Conservation (phyloP, 35 echinoderm and acorn worm species). For the Lytechinus variegatus region DNA sequence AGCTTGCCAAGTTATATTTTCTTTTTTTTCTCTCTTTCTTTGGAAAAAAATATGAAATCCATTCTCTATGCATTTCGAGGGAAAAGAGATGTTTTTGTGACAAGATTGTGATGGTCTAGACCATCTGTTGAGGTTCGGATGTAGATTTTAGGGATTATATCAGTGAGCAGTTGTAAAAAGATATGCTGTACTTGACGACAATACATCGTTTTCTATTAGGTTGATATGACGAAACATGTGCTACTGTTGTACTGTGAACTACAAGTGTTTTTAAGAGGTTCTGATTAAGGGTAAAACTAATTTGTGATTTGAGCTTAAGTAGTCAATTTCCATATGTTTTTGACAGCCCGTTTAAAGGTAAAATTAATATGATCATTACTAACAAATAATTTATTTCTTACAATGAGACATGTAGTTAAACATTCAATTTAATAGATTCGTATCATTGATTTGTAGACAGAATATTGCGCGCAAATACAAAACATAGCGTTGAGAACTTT, state of each 20-base stretch:
- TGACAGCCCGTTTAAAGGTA: too few species aligned
- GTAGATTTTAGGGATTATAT: background rate
- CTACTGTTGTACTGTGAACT: background rate
- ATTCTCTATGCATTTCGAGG: background rate
- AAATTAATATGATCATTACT: too few species aligned
- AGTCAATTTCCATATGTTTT: too few species aligned
- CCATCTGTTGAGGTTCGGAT: conserved; percentile 9
- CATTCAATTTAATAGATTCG: too few species aligned
- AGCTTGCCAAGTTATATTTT: conserved; percentile 12
- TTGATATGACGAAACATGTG: background rate
- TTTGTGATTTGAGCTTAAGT: too few species aligned
- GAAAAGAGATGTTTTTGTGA: background rate
- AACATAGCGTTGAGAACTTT: too few species aligned
- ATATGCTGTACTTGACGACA: background rate
- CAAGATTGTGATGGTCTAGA: background rate
- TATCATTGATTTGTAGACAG: too few species aligned
- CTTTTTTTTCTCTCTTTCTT: background rate
- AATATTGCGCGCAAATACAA: too few species aligned
- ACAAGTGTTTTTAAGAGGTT: background rate
- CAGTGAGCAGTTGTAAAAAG: background rate
- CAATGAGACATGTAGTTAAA: too few species aligned
- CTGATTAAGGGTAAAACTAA: background rate
- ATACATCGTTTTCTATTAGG: background rate
- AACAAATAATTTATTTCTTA: too few species aligned
- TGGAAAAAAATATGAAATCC: background rate